phyloP scores from a whole-genome alignment of 2,113 vertebrate species.

The Microcebus jonahi region DNA sequence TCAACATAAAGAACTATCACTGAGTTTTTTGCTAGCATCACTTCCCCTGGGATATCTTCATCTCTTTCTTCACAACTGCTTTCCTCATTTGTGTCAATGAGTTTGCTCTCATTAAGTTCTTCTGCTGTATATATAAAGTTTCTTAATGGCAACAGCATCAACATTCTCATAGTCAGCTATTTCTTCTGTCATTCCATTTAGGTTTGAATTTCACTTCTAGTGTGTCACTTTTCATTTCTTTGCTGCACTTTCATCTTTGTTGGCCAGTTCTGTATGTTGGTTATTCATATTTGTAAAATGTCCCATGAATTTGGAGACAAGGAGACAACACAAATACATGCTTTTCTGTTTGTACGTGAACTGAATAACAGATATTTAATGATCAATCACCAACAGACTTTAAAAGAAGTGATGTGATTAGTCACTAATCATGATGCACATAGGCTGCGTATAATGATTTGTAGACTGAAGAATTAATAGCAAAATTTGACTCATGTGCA shows the following conservation, averaged over 20 bases:
- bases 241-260: background rate
- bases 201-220: background rate
- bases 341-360: background rate
- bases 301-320: background rate
- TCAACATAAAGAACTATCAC: background rate
- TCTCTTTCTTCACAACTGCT: background rate
- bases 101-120: background rate
- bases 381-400: background rate
- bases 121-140: background rate
- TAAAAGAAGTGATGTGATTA: background rate
- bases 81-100: background rate
- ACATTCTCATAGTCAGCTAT: background rate
- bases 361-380: background rate
- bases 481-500: background rate
- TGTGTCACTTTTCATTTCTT: background rate
- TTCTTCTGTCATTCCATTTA: background rate
- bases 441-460: background rate
- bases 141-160: background rate
- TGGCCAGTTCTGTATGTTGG: background rate
- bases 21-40: background rate
- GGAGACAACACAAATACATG: background rate
- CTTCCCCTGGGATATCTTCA: background rate
- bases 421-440: background rate
- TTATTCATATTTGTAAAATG: background rate
- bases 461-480: background rate